Base-by-base conservation (phyloP, 2,888 invertebrate species). In the Limnephilus auricula region DNA sequence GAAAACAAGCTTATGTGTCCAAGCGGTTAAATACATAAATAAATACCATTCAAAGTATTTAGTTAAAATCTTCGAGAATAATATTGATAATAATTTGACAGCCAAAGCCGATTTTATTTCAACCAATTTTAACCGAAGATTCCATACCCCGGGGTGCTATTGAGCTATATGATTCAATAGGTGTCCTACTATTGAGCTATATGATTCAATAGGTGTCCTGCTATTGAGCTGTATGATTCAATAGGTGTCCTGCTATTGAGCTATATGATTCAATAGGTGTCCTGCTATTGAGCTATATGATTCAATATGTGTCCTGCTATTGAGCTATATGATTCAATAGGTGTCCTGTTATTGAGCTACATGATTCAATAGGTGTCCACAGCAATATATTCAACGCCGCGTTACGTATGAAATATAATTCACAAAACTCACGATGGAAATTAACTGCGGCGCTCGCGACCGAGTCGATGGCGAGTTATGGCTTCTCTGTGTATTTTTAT, bases 191-290 rank as follows among this genome's bases (percentile, higher is more conserved):
- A 40, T 30, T n/a, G n/a, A 45, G 13, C 45, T 2, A 65, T 31
- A 50, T 86, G 50, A 86, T 86, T 86, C 65, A 86, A 86, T n/a
- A n/a, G n/a, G n/a, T n/a, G n/a, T n/a, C n/a, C n/a, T 9, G 45
- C 30, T 50, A 40, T 30, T n/a, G n/a, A 45, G 13, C 45, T 2
- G 32, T 31, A 50, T 86, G 50, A 86, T 86, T 86, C 65, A 86
- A 86, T n/a, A n/a, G n/a, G n/a, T n/a, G n/a, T n/a, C n/a, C n/a
- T 9, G 45, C 30, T 50, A 40, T 30, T n/a, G n/a, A 45, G 13
- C 45, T 2, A 65, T 31, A 50, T 86, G 50, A 86, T 86, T 86
- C 65, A 86, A 86, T n/a, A n/a, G n/a, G n/a, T n/a, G n/a, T n/a
- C n/a, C n/a, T 9, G 45, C 30, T 50, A 40, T 30, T n/a, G n/a